These are phyloP conservation scores for Acinonyx jubatus DNA, from an alignment of 2,113 vertebrate species.

Conservation along the genomic window DNA sequence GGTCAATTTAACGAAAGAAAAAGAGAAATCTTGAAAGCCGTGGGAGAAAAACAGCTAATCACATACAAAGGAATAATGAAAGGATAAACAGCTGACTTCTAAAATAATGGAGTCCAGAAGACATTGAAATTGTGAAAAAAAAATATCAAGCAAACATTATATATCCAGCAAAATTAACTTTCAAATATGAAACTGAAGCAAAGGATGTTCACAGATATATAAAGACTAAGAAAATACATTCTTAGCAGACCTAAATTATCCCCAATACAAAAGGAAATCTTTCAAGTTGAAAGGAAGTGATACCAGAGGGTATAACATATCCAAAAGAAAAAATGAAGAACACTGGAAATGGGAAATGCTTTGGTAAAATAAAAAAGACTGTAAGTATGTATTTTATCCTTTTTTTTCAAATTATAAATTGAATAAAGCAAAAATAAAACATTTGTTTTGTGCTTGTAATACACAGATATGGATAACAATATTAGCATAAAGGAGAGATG, in stretches of 20 bases:
- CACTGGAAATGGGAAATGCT: background rate
- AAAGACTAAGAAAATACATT: background rate
- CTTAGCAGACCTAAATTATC: background rate
- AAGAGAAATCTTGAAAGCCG: background rate
- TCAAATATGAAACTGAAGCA: background rate
- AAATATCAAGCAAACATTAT: background rate
- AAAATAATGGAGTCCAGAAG: background rate
- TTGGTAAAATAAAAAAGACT: background rate
- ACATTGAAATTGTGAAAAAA: background rate
- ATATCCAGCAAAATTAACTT: background rate
- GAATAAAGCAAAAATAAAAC: background rate
- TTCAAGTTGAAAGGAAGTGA: background rate
- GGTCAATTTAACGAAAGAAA: background rate
- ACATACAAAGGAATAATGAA: background rate
- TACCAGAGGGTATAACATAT: background rate
- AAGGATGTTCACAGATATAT: background rate
- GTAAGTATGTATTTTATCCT: background rate
- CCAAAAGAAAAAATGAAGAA: background rate
- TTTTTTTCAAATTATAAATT: background rate
- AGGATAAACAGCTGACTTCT: background rate
- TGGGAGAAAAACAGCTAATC: background rate
- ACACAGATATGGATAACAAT: background rate
- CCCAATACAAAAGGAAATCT: constrained; percentile 35
- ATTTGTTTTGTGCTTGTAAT: background rate
- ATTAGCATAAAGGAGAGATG: background rate